A percentile compares a stretch with the other conserved stretches of the same genome.
phyloP scores from a whole-genome alignment of 2,888 invertebrate genomes.

The Rhorus exstirpatorius region DNA sequence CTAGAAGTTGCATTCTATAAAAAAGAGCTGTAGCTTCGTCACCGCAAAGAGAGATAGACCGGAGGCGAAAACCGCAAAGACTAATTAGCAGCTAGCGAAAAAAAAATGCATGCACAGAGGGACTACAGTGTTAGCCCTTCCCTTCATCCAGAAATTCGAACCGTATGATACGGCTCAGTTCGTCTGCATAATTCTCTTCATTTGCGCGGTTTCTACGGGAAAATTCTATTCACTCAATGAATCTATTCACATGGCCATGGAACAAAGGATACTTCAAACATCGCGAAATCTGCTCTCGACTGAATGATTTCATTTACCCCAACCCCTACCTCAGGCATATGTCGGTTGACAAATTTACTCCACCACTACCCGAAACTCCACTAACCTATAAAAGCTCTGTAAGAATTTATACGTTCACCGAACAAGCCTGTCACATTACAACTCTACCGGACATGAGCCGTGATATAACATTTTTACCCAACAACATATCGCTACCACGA shows the following conservation, averaged over 20 bases:
- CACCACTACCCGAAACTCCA: too few species aligned
- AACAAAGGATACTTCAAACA: background rate
- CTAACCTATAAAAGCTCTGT: too few species aligned
- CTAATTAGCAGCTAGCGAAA: conserved; percentile 59
- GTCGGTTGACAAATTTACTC: too few species aligned
- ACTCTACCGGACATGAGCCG: too few species aligned
- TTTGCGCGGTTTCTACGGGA: background rate
- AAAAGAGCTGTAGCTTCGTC: conserved; percentile 48
- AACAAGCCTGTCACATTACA: too few species aligned
- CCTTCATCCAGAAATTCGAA: conserved; percentile 12
- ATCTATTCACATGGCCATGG: background rate
- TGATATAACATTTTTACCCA: too few species aligned
- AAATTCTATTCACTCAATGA: conserved; percentile 27
- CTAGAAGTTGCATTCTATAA: conserved; percentile 44
- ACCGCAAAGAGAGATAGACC: conserved; percentile 65
- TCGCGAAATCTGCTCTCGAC: background rate
- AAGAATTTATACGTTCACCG: too few species aligned
- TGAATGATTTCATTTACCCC: background rate
- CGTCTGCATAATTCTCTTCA: conserved; percentile 4
- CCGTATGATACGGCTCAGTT: conserved; percentile 21
- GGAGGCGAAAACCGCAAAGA: conserved; percentile 68
- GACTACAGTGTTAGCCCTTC: background rate
- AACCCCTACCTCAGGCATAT: too few species aligned
- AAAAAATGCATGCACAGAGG: background rate
- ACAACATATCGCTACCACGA: too few species aligned